phyloP scores from a whole-genome alignment of 2,113 vertebrate species.

The Uria aalge region DNA sequence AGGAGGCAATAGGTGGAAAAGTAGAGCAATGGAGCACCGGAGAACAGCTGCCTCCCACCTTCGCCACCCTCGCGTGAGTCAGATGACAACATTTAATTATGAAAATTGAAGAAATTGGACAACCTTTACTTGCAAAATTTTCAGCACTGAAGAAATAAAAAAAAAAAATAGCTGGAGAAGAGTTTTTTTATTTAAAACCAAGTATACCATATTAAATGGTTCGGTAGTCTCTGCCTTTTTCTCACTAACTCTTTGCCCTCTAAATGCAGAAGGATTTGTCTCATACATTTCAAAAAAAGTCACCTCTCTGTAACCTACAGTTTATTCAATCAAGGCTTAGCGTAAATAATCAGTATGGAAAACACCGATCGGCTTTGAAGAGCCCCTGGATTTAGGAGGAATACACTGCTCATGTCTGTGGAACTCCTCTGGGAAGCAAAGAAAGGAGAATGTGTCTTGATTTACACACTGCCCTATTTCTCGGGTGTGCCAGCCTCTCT shows the following conservation, averaged over 20 bases:
- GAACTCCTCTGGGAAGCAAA: conserved; percentile 2
- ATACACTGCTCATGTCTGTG: not conserved
- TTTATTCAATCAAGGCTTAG: conserved; percentile 51
- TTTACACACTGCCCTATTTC: conserved; percentile 15
- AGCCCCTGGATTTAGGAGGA: conserved; percentile 22
- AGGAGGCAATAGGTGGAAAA: not conserved
- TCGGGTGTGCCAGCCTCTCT: conserved; percentile 5
- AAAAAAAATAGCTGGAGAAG: not conserved
- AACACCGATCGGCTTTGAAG: not conserved
- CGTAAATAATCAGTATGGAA: conserved; percentile 49
- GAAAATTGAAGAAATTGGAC: not conserved
- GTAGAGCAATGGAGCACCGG: not conserved
- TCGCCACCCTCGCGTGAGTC: not conserved
- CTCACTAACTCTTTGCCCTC: conserved; percentile 12
- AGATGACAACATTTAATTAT: not conserved
- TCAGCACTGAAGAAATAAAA: not conserved
- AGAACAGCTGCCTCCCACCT: not conserved
- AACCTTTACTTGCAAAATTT: not conserved
- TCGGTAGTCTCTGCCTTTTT: not conserved
- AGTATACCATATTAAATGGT: not conserved
- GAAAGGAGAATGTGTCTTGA: not conserved
- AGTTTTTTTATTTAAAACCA: not conserved
- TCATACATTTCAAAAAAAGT: conserved; percentile 39
- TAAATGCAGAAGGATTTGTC: not conserved
- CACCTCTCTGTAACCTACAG: conserved; percentile 33